Base-by-base conservation (phyloP, 1,140 invertebrate genomes). In the Gonatopus flavifemur region DNA sequence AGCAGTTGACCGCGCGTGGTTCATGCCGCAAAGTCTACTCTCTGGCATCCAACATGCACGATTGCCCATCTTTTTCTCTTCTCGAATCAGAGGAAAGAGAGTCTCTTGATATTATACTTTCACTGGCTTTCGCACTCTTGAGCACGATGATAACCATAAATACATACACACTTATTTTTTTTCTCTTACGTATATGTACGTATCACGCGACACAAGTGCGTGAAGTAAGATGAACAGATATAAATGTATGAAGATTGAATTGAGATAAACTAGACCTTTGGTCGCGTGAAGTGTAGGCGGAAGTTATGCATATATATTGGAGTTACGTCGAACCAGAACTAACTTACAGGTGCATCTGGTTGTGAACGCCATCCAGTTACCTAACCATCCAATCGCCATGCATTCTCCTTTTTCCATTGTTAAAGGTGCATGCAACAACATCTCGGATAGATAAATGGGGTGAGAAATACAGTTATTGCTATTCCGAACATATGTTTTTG, bases 291-390 rank as follows among this genome's bases (percentile, higher is more conserved):
- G 57, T 42, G 54, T 63, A 48, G 62, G 57, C 63, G 66, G 57
- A 68, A 67, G 59, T 67, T 63, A 57, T n/a, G n/a, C n/a, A n/a
- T n/a, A n/a, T 50, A 57, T 59, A 55, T 59, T 63, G 48, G 50
- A 49, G 57, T 64, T 64, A 63, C 57, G 48, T 64, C 56, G 57
- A 55, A 55, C 1, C 55, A 28, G 39, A 53, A 59, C 28, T 9
- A 43, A 13, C 42, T 33, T 39, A 50, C 54, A 55, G 52, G 46
- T 47, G 33, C 49, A 38, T 32, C 45, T 12, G 42, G 50, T 47
- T 7, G 24, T n/a, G 38, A 20, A 25, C 7, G 18, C 33, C 6
- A n/a, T n/a, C n/a, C 33, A 36, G 15, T 13, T 36, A 7, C 6
- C 25, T 28, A 6, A 6, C 6, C 25, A 12, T 28, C 6, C 12